Conservation (phyloP, 2,888 invertebrate genomes). For the Melanargia galathea region DNA sequence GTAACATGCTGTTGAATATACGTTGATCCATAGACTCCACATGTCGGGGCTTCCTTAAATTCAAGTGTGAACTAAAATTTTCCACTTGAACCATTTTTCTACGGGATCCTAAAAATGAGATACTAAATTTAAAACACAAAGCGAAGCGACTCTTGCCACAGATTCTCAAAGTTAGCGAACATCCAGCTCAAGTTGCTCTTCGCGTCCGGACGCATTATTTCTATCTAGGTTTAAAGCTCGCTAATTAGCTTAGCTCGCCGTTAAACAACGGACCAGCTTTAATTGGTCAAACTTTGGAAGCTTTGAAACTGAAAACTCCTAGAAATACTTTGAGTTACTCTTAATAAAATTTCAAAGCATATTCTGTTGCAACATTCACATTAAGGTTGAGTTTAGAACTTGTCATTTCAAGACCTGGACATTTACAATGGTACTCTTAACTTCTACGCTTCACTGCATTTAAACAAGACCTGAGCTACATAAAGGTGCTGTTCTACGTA, state of each 20-base stretch:
- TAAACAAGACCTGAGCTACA: too few species aligned
- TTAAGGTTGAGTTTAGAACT: background rate
- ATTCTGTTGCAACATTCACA: background rate
- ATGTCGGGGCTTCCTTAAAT: too few species aligned
- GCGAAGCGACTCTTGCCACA: background rate
- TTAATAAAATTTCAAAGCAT: background rate
- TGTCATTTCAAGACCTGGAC: too few species aligned
- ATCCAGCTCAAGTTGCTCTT: constrained; percentile 7
- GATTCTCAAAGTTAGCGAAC: constrained; percentile 14
- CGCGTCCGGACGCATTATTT: constrained; percentile 17
- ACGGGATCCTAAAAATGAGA: background rate
- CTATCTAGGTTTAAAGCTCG: constrained; percentile 17
- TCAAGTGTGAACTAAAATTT: too few species aligned
- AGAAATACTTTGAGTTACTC: background rate
- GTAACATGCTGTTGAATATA: too few species aligned
- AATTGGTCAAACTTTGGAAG: constrained; percentile 18
- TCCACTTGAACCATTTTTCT: too few species aligned
- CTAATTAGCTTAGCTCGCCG: constrained; percentile 22
- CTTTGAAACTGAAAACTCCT: constrained; percentile 12
- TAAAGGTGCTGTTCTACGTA: too few species aligned
- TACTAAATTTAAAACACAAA: background rate
- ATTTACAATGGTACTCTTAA: too few species aligned
- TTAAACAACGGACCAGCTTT: constrained; percentile 23
- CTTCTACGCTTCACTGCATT: too few species aligned
- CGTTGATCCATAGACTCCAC: too few species aligned